Evolutionary conservation across 2,888 invertebrate species (phyloP), one percentile per base, ranked within the genome.

Genomic region (Dascillus cervinus): DNA sequence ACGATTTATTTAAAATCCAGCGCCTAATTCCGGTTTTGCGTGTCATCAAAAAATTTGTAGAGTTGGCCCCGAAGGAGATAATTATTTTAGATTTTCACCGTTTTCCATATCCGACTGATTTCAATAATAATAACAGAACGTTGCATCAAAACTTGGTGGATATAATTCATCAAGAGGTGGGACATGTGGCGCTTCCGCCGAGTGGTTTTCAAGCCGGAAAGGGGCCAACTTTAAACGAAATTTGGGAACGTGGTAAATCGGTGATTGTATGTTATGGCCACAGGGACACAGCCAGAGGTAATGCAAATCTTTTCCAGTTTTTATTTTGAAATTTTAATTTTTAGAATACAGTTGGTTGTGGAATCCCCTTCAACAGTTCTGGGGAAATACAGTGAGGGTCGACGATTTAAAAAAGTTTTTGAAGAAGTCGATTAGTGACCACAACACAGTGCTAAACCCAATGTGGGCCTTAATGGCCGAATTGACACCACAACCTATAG

Each of bases 81-180:
- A 70, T 89, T 5, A 75, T 90, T 38, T 61, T 90, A 26, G 88
- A 90, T 53, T 82, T 90, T 24, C 87, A 88, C 51, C 77, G 85
- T 37, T 87, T 89, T 60, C 86, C 86, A 1, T 63, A 57, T 40
- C 64, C 64, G 0, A 50, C 55, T 1, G 52, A 46, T 25, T 60
- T 60, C 36, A 50, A 55, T 13, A 23, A 41, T 14, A 47, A 36
- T 13, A n/a, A n/a, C n/a, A n/a, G n/a, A n/a, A n/a, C n/a, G n/a
- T 39, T 60, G 10, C 78, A 79, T 47, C 59, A 63, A 13, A 60
- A 66, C 22, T 59, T 79, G 10, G 63, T 71, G 5, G 59, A 67
- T 17, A 49, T 73, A 4, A 55, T 79, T 1, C 56, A 67, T 17
- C 54, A 62, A 23, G 72, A 76, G 52, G 52, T 79, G 19, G 73